phyloP scores from a whole-genome alignment of 2,797 vertebrate genomes.

The Pangasius sanitwongsei region DNA sequence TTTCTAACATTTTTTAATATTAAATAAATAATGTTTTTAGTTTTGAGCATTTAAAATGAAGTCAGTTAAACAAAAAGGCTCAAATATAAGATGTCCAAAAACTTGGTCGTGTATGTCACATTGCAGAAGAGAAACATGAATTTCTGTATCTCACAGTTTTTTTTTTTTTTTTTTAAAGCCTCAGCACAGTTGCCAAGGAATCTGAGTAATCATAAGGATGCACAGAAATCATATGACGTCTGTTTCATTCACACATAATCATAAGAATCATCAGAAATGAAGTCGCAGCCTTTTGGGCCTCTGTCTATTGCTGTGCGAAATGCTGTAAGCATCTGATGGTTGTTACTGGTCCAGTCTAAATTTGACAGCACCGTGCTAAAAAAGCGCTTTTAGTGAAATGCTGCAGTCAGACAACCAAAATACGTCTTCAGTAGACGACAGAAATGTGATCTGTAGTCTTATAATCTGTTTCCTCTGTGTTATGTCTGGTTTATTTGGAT shows the following conservation, averaged over 20 bases:
- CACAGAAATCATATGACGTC: neutral
- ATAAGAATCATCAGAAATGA: too few species aligned
- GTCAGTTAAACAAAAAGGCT: neutral
- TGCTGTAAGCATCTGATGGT: neutral
- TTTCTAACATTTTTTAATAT: neutral
- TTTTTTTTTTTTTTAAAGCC: neutral
- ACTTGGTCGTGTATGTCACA: neutral
- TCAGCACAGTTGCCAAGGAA: neutral
- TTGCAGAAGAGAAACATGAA: neutral
- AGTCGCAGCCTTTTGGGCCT: neutral
- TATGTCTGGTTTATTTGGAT: neutral
- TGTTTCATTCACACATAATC: neutral
- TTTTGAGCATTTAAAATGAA: neutral
- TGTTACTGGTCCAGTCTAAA: too few species aligned
- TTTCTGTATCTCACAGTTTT: neutral
- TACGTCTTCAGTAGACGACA: neutral
- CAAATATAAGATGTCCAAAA: neutral
- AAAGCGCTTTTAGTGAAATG: neutral
- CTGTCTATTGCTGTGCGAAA: neutral
- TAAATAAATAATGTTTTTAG: neutral
- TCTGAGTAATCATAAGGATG: neutral
- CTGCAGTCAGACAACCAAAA: neutral
- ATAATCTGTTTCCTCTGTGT: neutral
- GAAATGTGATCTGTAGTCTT: neutral
- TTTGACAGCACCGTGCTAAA: neutral